phyloP scores from a whole-genome alignment of 2,113 vertebrate genomes.

The Chelonoidis abingdonii region DNA sequence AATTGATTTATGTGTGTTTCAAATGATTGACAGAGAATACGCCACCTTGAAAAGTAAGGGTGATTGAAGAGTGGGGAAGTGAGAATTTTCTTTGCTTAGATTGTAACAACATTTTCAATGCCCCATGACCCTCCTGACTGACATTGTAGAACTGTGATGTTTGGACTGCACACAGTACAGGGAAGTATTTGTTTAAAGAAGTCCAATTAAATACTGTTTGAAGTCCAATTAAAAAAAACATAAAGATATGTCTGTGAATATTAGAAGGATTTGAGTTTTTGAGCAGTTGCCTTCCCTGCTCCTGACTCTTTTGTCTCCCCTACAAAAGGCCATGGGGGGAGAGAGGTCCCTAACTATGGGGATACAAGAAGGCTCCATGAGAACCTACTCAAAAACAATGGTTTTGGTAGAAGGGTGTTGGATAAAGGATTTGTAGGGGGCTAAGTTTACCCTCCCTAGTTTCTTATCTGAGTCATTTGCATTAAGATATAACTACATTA shows the following conservation, averaged over 20 bases:
- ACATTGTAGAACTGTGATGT: not conserved
- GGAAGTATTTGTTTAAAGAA: not conserved
- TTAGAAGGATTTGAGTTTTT: not conserved
- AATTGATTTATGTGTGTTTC: not conserved
- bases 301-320: fast-evolving
- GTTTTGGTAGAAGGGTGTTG: not conserved
- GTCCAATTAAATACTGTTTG: not conserved
- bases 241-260: not conserved
- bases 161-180: not conserved
- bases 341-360: not conserved
- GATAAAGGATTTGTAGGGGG: not conserved
- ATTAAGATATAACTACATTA: not conserved
- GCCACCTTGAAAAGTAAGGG: fast-evolving
- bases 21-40: fast-evolving
- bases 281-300: not conserved
- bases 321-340: not conserved
- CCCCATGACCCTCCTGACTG: fast-evolving
- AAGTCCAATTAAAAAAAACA: not conserved
- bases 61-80: not conserved
- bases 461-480: not conserved
- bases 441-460: not conserved
- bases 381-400: not conserved
- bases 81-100: not conserved
- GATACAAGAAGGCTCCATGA: not conserved
- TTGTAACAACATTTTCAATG: not conserved